phyloP scores from a whole-genome alignment of 1,140 invertebrate genomes.

The Cataglyphis hispanica region DNA sequence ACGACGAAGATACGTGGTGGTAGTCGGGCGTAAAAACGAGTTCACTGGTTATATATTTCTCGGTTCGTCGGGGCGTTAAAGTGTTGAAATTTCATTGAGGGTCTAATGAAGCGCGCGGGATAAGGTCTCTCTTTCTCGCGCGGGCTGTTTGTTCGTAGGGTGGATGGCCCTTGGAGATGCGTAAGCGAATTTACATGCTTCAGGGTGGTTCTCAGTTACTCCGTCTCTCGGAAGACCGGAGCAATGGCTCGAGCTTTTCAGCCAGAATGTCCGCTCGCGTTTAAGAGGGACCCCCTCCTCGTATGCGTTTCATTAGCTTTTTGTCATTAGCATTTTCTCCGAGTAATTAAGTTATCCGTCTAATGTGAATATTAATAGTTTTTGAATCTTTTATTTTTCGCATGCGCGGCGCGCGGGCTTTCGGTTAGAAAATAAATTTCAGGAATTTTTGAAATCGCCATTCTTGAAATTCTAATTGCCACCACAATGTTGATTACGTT shows the following conservation, averaged over 20 bases:
- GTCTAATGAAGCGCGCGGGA: conserved; percentile 78
- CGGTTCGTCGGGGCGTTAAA: conserved; percentile 78
- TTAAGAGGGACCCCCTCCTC: conserved; percentile 52
- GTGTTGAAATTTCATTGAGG: conserved; percentile 81
- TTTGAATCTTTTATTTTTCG: not conserved
- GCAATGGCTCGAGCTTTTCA: conserved; percentile 70
- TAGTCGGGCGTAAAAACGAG: conserved; percentile 80
- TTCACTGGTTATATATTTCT: conserved; percentile 83
- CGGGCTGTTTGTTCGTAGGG: conserved; percentile 76
- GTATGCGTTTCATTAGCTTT: conserved; percentile 72
- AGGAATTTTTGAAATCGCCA: not conserved
- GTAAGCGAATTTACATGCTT: conserved; percentile 78
- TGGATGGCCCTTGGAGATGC: conserved; percentile 78
- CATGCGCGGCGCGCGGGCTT: no score
- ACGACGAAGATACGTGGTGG: conserved; percentile 73
- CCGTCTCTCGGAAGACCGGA: conserved; percentile 74
- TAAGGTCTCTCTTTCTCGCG: conserved; percentile 74
- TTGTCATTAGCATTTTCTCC: conserved; percentile 73
- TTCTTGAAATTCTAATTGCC: not conserved
- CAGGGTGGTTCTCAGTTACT: conserved; percentile 74
- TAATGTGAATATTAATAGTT: conserved; percentile 20
- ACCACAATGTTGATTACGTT: no score
- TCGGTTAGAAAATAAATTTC: no score
- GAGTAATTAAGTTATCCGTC: conserved; percentile 59
- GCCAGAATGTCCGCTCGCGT: conserved; percentile 70